Evolutionary conservation across 2,113 vertebrate species (phyloP).

Genomic region (Todiramphus saurophagus): DNA sequence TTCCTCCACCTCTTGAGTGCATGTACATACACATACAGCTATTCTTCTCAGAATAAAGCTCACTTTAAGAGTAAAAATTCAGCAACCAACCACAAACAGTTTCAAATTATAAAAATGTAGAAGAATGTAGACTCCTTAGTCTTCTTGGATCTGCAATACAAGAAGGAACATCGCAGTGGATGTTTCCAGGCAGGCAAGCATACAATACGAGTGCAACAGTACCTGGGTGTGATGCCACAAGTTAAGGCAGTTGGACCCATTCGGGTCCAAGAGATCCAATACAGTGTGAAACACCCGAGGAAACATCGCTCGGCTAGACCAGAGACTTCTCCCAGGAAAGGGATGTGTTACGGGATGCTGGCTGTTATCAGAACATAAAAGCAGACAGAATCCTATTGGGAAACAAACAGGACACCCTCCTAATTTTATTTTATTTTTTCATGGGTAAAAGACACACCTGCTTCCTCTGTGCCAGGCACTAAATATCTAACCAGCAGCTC

Average conservation of each 20-base stretch:
- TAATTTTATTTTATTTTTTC: not conserved
- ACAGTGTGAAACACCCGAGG: not conserved
- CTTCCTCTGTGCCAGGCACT: not conserved
- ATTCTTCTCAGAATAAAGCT: not conserved
- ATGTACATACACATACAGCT: not conserved
- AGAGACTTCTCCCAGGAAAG: not conserved
- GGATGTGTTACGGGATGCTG: accelerated
- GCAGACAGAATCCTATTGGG: not conserved
- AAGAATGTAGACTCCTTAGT: not conserved
- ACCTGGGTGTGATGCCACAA: not conserved
- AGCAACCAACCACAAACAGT: not conserved
- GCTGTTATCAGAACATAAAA: not conserved
- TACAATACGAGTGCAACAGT: not conserved
- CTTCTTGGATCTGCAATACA: not conserved
- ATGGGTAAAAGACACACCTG: not conserved
- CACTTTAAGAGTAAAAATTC: not conserved
- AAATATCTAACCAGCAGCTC: not conserved
- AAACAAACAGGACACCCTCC: not conserved
- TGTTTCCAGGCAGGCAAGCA: not conserved
- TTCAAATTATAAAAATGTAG: not conserved
- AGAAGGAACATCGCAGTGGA: not conserved
- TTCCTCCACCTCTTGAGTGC: not conserved
- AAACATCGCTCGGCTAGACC: not conserved
- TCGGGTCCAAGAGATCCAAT: not conserved
- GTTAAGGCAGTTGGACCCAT: not conserved